Evolutionary conservation across 2,888 invertebrate genomes (phyloP), one percentile per base, ranked within the genome.

Genomic region (Apamea sordens): DNA sequence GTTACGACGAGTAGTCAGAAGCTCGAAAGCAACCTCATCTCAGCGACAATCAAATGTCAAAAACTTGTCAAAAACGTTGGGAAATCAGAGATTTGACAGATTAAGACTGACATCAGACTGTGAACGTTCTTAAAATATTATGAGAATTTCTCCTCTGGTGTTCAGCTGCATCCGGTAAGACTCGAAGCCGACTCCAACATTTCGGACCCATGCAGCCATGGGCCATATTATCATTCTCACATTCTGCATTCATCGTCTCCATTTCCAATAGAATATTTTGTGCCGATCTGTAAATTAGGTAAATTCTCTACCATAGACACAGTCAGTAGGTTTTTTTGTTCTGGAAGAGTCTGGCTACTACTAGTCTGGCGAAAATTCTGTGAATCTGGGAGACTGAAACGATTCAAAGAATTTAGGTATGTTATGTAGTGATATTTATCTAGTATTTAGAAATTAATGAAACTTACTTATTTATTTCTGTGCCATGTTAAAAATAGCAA

Each of bases 401-500:
- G 32, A 44, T 44, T 44, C 21, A 28, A 28, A 32, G 8, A 24
- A n/a, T 13, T n/a, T 10, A 21, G 28, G 3, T 41, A 41, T 7
- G 44, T 10, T 28, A 15, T 13, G 28, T 15, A 56, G 24, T 24
- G n/a, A 10, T 21, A 74, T n/a, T n/a, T n/a, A 69, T 69, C 70
- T 53, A 41, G 2, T 24, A 56, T 56, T 56, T 56, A 24, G 0
- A 56, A 56, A 56, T 56, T 0, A 56, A 53, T 10, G 24, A 56
- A 24, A 56, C 24, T 10, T 24, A 3, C 53, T 3, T 56, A 56
- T 7, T 53, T 53, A 24, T 56, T 56, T 56, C 24, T 8, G 24
- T 56, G 1, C 28, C 67, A n/a, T 15, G 41, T 76, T 76, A 63
- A 78, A 61, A 69, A n/a, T 69, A 32, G 56, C 81, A 67, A 41